phyloP scores from a whole-genome alignment of 2,113 vertebrate genomes.

The Porphyrio hochstetteri region DNA sequence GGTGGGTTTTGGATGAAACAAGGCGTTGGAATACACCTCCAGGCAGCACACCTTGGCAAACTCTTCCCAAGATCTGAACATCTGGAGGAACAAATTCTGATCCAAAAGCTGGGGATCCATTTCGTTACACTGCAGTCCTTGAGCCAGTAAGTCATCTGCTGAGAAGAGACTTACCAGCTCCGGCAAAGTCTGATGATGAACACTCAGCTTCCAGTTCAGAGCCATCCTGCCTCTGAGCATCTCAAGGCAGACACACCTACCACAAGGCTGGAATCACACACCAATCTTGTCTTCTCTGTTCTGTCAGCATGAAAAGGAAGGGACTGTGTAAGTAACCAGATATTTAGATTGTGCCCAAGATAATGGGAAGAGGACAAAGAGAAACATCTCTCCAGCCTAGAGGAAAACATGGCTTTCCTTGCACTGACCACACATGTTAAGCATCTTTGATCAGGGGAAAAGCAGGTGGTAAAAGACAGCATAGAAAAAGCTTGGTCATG shows the following conservation, averaged over 20 bases:
- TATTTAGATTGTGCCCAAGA: not conserved
- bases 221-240: not conserved
- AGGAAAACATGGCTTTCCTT: slow-evolving; percentile 1
- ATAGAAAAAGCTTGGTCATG: slow-evolving; percentile 46
- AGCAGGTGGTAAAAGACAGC: slow-evolving; percentile 54
- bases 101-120: not conserved
- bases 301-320: not conserved
- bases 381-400: not conserved
- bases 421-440: slow-evolving; percentile 11
- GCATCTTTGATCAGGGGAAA: slow-evolving; percentile 36
- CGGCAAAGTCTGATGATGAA: not conserved
- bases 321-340: not conserved
- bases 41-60: not conserved
- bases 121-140: not conserved
- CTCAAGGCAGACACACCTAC: not conserved
- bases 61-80: not conserved
- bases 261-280: not conserved
- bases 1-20: not conserved
- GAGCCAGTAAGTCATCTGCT: not conserved
- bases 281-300: not conserved
- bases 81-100: not conserved
- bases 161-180: not conserved
- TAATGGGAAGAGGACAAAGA: not conserved
- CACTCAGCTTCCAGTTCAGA: not conserved
- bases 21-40: not conserved